phyloP scores from a whole-genome alignment of 2,113 vertebrate species.

The Pteropus alecto region DNA sequence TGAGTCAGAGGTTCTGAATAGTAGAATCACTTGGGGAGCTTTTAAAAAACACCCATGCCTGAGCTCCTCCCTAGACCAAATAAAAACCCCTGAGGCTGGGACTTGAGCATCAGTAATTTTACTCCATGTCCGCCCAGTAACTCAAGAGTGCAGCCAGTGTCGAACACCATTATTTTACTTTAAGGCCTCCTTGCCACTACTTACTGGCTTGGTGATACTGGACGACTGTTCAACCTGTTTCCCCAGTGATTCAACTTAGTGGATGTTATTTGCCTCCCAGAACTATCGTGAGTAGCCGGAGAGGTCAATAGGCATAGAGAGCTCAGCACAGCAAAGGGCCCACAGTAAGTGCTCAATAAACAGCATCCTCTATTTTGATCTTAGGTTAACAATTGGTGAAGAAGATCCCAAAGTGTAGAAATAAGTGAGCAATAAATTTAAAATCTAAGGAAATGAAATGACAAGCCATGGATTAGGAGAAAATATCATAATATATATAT shows the following conservation, averaged over 20 bases:
- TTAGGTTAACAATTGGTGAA: not conserved
- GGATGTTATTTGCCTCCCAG: not conserved
- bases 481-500: not conserved
- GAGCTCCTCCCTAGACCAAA: not conserved
- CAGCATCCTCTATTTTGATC: not conserved
- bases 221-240: not conserved
- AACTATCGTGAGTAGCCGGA: not conserved
- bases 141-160: not conserved
- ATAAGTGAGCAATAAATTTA: not conserved
- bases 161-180: not conserved
- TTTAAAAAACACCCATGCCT: not conserved
- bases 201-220: not conserved
- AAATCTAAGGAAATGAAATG: constrained; percentile 3
- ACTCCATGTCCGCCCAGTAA: not conserved
- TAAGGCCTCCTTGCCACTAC: not conserved
- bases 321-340: not conserved
- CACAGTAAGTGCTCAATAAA: not conserved
- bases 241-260: not conserved
- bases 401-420: not conserved
- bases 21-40: not conserved
- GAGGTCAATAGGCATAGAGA: not conserved
- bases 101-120: not conserved
- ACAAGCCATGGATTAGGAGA: not conserved
- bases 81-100: not conserved
- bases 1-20: not conserved